phyloP scores from a whole-genome alignment of 2,888 invertebrate genomes.

The Luffia ferchaultella region DNA sequence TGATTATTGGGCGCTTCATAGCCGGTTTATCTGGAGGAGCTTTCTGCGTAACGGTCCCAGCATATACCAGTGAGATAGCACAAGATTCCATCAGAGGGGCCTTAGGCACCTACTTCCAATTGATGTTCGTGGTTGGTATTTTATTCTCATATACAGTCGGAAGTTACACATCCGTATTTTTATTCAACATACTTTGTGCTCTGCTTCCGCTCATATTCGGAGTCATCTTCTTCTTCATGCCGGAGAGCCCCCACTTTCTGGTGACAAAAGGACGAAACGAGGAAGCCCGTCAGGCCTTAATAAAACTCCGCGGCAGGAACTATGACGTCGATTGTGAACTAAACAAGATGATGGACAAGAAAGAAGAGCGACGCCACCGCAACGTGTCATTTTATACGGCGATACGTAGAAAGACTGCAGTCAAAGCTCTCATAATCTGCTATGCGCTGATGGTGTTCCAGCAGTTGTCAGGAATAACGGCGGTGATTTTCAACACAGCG shows the following conservation, averaged over 20 bases:
- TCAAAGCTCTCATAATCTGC: conserved; percentile 74
- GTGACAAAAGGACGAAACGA: conserved; percentile 70
- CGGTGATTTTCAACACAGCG: conserved; percentile 81
- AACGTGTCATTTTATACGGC: conserved; percentile 63
- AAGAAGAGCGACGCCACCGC: conserved; percentile 58
- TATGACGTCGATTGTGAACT: conserved; percentile 75
- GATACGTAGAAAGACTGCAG: conserved; percentile 68
- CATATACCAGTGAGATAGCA: conserved; percentile 87
- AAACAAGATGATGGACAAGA: conserved; percentile 61
- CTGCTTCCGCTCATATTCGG: conserved; percentile 75
- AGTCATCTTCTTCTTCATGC: conserved; percentile 80
- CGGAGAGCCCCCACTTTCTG: conserved; percentile 83
- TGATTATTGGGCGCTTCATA: conserved; percentile 73
- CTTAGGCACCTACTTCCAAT: conserved; percentile 87
- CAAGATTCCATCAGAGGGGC: conserved; percentile 84
- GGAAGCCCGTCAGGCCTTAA: conserved; percentile 74
- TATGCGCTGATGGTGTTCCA: conserved; percentile 90
- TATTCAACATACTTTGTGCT: conserved; percentile 72
- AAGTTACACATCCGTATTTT: conserved; percentile 58
- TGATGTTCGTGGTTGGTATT: conserved; percentile 86
- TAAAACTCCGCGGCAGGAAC: conserved; percentile 75
- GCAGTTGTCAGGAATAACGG: conserved; percentile 85
- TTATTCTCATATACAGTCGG: conserved; percentile 79
- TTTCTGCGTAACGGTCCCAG: conserved; percentile 83
- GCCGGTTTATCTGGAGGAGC: conserved; percentile 81